phyloP scores from a whole-genome alignment of 2,888 invertebrate genomes.

The Heteromurus nitidus region DNA sequence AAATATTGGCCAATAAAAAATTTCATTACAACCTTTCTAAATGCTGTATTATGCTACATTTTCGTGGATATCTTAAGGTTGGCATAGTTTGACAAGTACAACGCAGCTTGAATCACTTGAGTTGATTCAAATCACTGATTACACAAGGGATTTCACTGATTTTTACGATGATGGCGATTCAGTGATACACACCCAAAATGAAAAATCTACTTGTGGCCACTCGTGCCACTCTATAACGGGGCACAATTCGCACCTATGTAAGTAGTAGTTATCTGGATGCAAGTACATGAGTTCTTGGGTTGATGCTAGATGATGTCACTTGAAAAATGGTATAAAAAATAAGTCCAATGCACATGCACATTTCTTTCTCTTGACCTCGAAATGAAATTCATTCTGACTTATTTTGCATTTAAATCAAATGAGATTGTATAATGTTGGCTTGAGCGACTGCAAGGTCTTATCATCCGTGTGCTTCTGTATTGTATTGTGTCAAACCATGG shows the following conservation, averaged over 20 bases:
- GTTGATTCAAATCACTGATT: neutral
- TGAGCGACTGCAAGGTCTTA: neutral
- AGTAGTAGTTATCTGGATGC: neutral
- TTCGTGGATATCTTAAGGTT: neutral
- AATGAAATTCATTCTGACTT: neutral
- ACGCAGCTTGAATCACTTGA: neutral
- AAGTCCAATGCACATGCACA: too few relatives aligned
- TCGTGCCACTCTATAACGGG: neutral
- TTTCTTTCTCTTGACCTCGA: conserved; percentile 1
- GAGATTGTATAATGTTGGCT: neutral
- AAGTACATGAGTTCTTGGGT: too few relatives aligned
- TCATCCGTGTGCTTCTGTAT: neutral
- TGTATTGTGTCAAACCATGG: neutral
- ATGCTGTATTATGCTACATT: neutral
- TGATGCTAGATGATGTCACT: neutral
- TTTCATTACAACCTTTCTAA: neutral
- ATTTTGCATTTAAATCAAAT: neutral
- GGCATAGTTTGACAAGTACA: neutral
- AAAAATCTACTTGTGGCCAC: neutral
- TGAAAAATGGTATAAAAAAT: neutral
- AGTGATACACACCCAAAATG: conserved; percentile 4
- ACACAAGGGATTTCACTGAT: neutral
- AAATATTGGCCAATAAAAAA: neutral
- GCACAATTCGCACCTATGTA: neutral
- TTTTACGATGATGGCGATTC: conserved; percentile 2